Evolutionary conservation across 2,888 invertebrate genomes (phyloP), one percentile per base, ranked within the genome.

Genomic region (Allolobophora icterica): DNA sequence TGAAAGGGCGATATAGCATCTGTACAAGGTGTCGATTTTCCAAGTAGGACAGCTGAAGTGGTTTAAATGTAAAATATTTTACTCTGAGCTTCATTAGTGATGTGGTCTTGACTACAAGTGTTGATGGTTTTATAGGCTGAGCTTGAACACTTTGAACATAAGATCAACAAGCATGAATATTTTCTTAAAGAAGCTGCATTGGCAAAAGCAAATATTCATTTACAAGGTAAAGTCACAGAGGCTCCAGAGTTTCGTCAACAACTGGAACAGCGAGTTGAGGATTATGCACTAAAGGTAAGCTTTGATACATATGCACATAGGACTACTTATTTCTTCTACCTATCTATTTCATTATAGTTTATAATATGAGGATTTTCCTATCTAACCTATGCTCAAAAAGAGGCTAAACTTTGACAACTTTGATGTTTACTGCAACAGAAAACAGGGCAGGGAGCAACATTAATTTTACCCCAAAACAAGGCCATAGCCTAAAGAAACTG

Each of bases 61-160:
- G 71, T 71, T 30, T 71, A n/a, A 13, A 71, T 71, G 13, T 17
- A 71, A n/a, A 1, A 71, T 71, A 71, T n/a, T 71, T 71, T 0
- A n/a, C 71, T 71, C 71, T 71, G 71, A 71, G 71, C n/a, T 71
- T 71, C 11, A 13, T 71, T 71, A 71, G 2, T 71, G 5, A 17
- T 1, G 11, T n/a, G 71, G 13, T 71, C 71, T 71, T n/a, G 30
- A 71, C 71, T 71, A 71, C 71, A 30, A 71, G 30, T 71, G 30
- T 13, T 71, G 71, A 1, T 71, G 15, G 13, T n/a, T 52, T 71
- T 95, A 30, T 94, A 97, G 97, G 96, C 97, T 91, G 98, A 99
- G 95, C 96, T 99, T 92, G 96, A 96, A 92, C 98, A 98, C 95
- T 98, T 98, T 95, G 98, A 99, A 96, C 97, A 97, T 90, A 96